phyloP scores from a whole-genome alignment of 1,140 invertebrate genomes.

The Ladona fulva region DNA sequence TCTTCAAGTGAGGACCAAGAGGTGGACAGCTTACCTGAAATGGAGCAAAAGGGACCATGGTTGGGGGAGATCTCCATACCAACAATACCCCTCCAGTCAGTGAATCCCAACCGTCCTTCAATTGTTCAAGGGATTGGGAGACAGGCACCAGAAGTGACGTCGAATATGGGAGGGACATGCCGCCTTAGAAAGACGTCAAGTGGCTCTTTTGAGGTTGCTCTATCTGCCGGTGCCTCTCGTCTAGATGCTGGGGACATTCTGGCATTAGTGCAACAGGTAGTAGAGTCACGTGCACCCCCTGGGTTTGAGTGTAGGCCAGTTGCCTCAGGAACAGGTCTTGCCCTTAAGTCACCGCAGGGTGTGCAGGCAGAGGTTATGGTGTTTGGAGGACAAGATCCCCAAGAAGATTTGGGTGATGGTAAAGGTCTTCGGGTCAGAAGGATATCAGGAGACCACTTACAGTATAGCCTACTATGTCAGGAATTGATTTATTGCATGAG shows the following conservation, averaged over 20 bases:
- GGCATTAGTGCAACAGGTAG: slow-evolving; percentile 68
- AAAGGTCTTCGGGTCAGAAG: slow-evolving; percentile 82
- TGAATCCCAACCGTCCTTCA: slow-evolving; percentile 59
- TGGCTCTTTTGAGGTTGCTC: slow-evolving; percentile 51
- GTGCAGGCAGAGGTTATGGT: slow-evolving; percentile 81
- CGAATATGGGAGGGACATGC: neutral
- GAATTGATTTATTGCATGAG: slow-evolving; percentile 82
- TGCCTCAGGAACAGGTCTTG: slow-evolving; percentile 32
- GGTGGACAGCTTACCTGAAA: neutral
- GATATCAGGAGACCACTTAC: slow-evolving; percentile 83
- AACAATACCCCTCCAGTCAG: slow-evolving; percentile 57
- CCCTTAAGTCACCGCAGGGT: slow-evolving; percentile 69
- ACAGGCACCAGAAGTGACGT: neutral
- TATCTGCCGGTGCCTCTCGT: slow-evolving; percentile 71
- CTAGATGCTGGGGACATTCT: slow-evolving; percentile 69
- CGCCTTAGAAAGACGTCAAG: slow-evolving; percentile 33
- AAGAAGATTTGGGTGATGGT: slow-evolving; percentile 28
- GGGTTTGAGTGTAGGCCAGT: slow-evolving; percentile 35
- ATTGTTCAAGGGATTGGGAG: slow-evolving; percentile 67
- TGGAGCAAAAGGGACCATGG: neutral
- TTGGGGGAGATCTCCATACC: neutral
- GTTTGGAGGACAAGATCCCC: slow-evolving; percentile 42
- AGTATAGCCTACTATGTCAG: slow-evolving; percentile 83
- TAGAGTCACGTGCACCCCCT: slow-evolving; percentile 39
- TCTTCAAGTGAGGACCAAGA: neutral